A percentile compares a stretch with the other conserved stretches of the same genome.
These are phyloP conservation scores for Sminthopsis crassicaudata DNA, from an alignment of 2,113 vertebrate species.

Conservation along the genomic window DNA sequence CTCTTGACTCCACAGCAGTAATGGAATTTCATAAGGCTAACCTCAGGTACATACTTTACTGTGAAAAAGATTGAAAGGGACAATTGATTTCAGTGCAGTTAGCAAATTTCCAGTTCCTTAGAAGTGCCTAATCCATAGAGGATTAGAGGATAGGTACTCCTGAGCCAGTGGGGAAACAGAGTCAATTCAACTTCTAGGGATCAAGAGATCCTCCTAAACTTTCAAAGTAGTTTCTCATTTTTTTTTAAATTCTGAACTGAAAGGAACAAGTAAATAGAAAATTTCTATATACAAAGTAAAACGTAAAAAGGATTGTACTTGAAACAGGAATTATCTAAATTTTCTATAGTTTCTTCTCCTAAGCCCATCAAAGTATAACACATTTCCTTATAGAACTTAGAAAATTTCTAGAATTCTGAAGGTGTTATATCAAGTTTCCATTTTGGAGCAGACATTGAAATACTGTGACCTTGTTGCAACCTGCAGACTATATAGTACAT, in stretches of 20 bases:
- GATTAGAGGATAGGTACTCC: not conserved
- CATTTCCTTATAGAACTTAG: constrained; percentile 3
- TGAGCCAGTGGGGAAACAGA: not conserved
- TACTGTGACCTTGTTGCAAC: not conserved
- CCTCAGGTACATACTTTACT: constrained; percentile 28
- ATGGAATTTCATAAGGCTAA: not conserved
- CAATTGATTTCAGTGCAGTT: not conserved
- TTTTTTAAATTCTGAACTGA: not conserved
- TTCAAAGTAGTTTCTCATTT: not conserved
- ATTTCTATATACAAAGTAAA: not conserved
- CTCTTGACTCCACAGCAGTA: not conserved
- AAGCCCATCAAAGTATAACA: not conserved
- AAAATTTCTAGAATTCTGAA: not conserved
- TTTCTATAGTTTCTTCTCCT: not conserved
- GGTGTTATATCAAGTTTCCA: constrained; percentile 24
- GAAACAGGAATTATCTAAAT: not conserved
- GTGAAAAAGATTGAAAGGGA: constrained; percentile 34
- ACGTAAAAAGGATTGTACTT: not conserved
- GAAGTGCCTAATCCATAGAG: not conserved
- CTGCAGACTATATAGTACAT: not conserved
- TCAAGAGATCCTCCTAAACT: not conserved
- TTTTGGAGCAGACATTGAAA: not conserved
- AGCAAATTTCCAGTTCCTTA: not conserved
- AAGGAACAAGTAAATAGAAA: not conserved
- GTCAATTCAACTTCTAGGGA: not conserved